Evolutionary conservation across 2,113 vertebrate species (phyloP), one percentile per base, ranked within the genome.

Genomic region (Picathartes gymnocephalus): DNA sequence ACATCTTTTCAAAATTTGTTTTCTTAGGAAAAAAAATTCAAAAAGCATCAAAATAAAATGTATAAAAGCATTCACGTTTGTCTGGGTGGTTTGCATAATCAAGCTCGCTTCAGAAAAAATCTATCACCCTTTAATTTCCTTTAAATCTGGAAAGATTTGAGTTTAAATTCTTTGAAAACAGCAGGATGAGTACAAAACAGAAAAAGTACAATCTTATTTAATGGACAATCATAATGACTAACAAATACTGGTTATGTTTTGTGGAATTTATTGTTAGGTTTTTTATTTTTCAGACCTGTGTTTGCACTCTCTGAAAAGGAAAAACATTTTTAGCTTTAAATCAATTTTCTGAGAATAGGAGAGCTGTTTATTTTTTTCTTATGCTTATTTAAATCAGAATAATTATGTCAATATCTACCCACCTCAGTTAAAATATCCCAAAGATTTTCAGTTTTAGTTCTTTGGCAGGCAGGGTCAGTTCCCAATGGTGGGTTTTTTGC

Each of bases 371-470:
- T 1, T 57, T 79, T 86, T 65, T 77, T 68, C 4, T 40, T 47
- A n/a, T 56, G 10, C 58, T 68, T 51, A 48, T 77, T 71, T 72
- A 30, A 6, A 35, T 50, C 4, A 70, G 44, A 91, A 85, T 56
- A 30, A 8, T 70, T 79, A 3, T 21, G 21, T 31, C 25, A 71
- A 20, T 77, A 27, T 6, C 22, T 14, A 15, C 7, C 6, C 4
- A 1, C 1, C 8, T 12, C 6, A 28, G 7, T 27, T 65, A 45
- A 82, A 86, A 56, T 24, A 33, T 2, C 5, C 6, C 3, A 48
- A 53, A 68, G 6, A 33, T 39, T 66, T 81, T 61, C 22, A 57
- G 5, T 44, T 81, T 58, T 2, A 30, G 73, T 28, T 57, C 21
- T 71, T 66, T 64, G n/a, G 2, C 15, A 30, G 17, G 5, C 4